phyloP scores from a whole-genome alignment of 1,140 invertebrate genomes.

The Orius insidiosus region DNA sequence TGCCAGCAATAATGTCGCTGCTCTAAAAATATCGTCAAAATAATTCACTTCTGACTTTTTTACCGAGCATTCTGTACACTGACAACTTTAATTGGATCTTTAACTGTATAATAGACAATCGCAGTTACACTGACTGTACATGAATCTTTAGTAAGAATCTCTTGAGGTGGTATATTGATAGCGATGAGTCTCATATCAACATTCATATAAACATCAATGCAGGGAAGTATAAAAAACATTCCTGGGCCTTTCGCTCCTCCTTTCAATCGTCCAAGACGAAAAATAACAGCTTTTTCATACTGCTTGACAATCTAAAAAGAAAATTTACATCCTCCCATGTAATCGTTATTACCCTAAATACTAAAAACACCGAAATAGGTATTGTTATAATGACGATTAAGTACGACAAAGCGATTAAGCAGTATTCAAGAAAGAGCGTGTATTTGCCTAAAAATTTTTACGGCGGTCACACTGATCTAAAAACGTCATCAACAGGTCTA shows the following conservation, averaged over 20 bases:
- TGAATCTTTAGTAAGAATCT: slow-evolving; percentile 78
- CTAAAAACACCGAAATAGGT: slow-evolving; percentile 71
- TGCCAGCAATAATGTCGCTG: slow-evolving; percentile 70
- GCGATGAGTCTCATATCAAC: slow-evolving; percentile 79
- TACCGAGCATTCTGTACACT: slow-evolving; percentile 63
- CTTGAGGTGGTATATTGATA: slow-evolving; percentile 90
- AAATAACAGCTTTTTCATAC: slow-evolving; percentile 61
- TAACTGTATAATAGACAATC: slow-evolving; percentile 79
- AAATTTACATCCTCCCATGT: neutral
- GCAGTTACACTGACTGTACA: slow-evolving; percentile 87
- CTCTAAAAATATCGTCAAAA: slow-evolving; percentile 28
- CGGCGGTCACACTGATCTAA: no score
- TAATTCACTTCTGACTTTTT: neutral
- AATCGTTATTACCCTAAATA: slow-evolving; percentile 47
- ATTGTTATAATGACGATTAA: slow-evolving; percentile 62
- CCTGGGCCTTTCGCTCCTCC: slow-evolving; percentile 62
- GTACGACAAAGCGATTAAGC: slow-evolving; percentile 61
- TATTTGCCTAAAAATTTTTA: no score
- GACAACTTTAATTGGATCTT: slow-evolving; percentile 66
- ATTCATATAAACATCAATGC: slow-evolving; percentile 84
- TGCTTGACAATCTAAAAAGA: slow-evolving; percentile 50
- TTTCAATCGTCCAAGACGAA: slow-evolving; percentile 50
- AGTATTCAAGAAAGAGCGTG: slow-evolving; percentile 39
- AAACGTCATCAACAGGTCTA: no score
- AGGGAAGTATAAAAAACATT: slow-evolving; percentile 90